Percentiles rank a stretch among this genome's conserved stretches.
Conservation (phyloP, 1,140 invertebrate genomes). For the Heliconius nattereri region DNA sequence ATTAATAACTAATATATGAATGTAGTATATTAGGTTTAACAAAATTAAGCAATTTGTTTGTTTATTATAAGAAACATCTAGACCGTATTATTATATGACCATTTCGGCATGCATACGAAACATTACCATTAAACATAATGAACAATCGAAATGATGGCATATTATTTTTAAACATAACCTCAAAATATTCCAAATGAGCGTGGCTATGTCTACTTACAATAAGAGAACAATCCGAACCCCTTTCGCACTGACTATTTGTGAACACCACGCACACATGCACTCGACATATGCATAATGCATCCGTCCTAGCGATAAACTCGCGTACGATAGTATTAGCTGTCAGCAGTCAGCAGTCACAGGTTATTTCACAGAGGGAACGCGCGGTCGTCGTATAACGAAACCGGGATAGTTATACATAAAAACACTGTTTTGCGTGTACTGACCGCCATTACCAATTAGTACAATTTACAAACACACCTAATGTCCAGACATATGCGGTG, state of each 20-base stretch:
- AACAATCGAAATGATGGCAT: neutral
- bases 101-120: neutral
- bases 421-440: conserved; percentile 64
- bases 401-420: conserved; percentile 62
- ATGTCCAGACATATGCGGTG: conserved; percentile 71
- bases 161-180: conserved; percentile 65
- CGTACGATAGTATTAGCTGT: conserved; percentile 51
- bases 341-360: conserved; percentile 24
- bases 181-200: conserved; percentile 57
- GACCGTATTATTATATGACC: neutral
- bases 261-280: conserved; percentile 75
- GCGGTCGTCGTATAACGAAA: conserved; percentile 62
- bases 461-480: conserved; percentile 75
- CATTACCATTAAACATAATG: neutral
- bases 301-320: conserved; percentile 59
- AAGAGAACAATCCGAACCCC: conserved; percentile 67
- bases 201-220: conserved; percentile 67
- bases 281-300: conserved; percentile 71
- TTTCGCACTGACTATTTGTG: conserved; percentile 74
- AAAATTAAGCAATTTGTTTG: neutral
- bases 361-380: conserved; percentile 60
- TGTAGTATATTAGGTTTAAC: no score
- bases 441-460: conserved; percentile 78
- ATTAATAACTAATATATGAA: neutral
- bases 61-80: neutral